Evolutionary conservation across 2,888 invertebrate genomes (phyloP), one percentile per base, ranked within the genome.

Genomic region (Zelleria hepariella): DNA sequence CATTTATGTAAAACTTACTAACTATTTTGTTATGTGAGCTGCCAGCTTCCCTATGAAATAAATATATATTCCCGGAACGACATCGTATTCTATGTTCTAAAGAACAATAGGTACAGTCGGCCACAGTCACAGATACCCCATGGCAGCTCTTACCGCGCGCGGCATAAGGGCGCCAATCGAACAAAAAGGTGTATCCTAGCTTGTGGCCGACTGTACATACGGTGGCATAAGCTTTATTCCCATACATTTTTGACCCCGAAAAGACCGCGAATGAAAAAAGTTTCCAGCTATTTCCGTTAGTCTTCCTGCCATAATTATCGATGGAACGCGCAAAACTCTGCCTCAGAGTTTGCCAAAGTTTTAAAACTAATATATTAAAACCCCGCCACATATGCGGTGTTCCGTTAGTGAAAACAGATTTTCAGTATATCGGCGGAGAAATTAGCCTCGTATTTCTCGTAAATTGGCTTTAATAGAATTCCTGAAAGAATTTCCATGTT

Each of bases 191-290:
- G n/a, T n/a, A n/a, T n/a, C n/a, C n/a, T n/a, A n/a, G n/a, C n/a
- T n/a, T n/a, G n/a, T n/a, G n/a, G n/a, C n/a, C n/a, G n/a, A n/a
- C n/a, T n/a, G n/a, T n/a, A n/a, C n/a, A n/a, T n/a, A n/a, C n/a
- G n/a, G n/a, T n/a, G n/a, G n/a, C n/a, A n/a, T n/a, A n/a, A n/a
- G 15, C 32, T 42, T 42, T 15, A 42, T 42, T 42, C 32, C 32
- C 15, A 2, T 42, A 42, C 32, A 42, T 10, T 42, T 42, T 15
- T 15, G 15, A 15, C 32, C 32, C 32, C 32, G 15, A 42, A 42
- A 49, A 58, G 53, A 49, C 60, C 58, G 53, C 54, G 54, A 58
- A 54, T 27, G 55, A 23, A 55, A 42, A 60, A 60, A 58, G 48
- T 58, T 54, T 21, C 54, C 21, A 15, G 55, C 27, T 8, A 25